phyloP scores from a whole-genome alignment of 2,113 vertebrate genomes.

The Ursus arctos region DNA sequence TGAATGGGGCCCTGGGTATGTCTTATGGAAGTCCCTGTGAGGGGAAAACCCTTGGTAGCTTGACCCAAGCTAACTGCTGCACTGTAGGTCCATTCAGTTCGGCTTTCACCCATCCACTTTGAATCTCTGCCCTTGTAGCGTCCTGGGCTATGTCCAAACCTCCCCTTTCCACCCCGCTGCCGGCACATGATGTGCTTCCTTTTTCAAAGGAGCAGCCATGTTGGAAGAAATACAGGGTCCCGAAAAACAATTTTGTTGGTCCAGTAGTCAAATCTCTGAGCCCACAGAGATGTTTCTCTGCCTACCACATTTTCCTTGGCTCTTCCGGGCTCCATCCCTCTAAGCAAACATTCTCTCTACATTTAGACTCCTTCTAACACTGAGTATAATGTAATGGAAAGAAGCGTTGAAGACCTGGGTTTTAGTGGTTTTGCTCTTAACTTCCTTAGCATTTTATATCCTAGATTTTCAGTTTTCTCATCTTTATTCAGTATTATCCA shows the following conservation, averaged over 20 bases:
- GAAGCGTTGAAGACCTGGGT: slow-evolving; percentile 59
- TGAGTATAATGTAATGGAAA: slow-evolving; percentile 70
- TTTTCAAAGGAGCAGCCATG: slow-evolving; percentile 57
- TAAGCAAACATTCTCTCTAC: slow-evolving; percentile 77
- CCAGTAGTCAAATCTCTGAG: slow-evolving; percentile 60
- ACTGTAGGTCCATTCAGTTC: not conserved
- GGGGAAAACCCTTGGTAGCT: slow-evolving; percentile 2
- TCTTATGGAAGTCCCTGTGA: not conserved
- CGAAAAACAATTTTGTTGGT: not conserved
- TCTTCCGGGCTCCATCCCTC: slow-evolving; percentile 71
- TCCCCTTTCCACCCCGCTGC: not conserved
- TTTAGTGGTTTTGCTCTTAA: slow-evolving; percentile 68
- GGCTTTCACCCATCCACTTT: not conserved
- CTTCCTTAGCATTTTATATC: slow-evolving; percentile 51
- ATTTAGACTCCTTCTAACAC: slow-evolving; percentile 73
- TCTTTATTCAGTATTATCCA: slow-evolving; percentile 37
- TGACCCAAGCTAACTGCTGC: not conserved
- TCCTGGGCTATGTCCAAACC: not conserved
- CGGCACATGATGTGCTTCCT: slow-evolving; percentile 4
- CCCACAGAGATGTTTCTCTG: slow-evolving; percentile 55
- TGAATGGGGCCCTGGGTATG: slow-evolving; percentile 57
- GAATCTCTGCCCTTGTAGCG: not conserved
- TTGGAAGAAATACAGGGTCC: slow-evolving; percentile 50
- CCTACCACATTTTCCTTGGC: slow-evolving; percentile 77
- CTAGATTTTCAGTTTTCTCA: slow-evolving; percentile 44